Evolutionary conservation across 2,888 invertebrate genomes (phyloP).

Genomic region (Andrena dorsata): DNA sequence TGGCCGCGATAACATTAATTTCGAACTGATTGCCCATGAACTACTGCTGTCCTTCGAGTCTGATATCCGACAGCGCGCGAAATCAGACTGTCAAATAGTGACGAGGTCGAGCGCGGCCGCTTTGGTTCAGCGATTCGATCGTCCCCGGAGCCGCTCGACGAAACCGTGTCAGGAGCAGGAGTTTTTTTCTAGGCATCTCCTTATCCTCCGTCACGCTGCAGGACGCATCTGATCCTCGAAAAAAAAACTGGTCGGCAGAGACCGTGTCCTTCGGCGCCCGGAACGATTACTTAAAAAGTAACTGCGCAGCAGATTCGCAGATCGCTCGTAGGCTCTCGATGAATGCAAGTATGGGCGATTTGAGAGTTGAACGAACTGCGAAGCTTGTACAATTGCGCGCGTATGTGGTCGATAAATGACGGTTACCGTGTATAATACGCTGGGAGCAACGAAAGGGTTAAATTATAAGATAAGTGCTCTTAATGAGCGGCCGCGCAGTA

Average conservation of each 20-base stretch:
- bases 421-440: conserved; percentile 9
- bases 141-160: neutral
- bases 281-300: no score
- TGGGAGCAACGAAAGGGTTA: conserved; percentile 32
- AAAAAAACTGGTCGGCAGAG: neutral
- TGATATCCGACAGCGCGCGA: conserved; percentile 15
- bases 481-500: conserved; percentile 29
- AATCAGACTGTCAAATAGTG: conserved; percentile 18
- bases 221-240: neutral
- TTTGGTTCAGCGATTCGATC: conserved; percentile 22
- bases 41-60: conserved; percentile 1
- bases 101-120: conserved; percentile 26
- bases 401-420: neutral
- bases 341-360: no score
- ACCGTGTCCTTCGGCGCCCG: no score
- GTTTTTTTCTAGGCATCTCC: neutral
- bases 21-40: conserved; percentile 26
- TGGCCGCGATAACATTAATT: neutral
- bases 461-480: conserved; percentile 52
- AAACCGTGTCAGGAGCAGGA: conserved; percentile 1
- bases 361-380: neutral
- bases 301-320: no score
- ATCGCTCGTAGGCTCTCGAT: no score
- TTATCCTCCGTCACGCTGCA: neutral
- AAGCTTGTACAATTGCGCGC: conserved; percentile 21